Percentiles rank a stretch among this genome's conserved stretches.
Conservation (phyloP, 2,797 vertebrate species). For the Crypturellus tataupa region DNA sequence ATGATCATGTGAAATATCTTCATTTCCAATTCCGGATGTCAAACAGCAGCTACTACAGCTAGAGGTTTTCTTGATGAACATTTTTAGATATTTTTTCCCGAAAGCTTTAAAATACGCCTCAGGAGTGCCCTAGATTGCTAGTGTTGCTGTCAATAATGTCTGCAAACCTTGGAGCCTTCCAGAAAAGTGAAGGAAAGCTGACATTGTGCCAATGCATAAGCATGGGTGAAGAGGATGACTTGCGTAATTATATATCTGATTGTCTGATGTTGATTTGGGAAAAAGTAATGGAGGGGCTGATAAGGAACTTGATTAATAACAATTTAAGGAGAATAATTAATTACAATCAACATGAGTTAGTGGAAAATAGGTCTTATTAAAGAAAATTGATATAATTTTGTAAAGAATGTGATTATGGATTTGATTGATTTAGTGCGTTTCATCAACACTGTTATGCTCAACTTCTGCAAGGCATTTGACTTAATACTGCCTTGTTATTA, state of each 20-base stretch:
- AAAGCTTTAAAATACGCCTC: neutral
- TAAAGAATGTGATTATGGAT: conserved; percentile 71
- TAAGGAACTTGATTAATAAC: conserved; percentile 75
- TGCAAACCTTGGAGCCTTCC: conserved; percentile 3
- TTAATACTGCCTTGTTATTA: conserved; percentile 67
- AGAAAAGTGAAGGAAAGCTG: neutral
- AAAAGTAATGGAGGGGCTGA: conserved; percentile 65
- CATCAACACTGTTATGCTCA: conserved; percentile 68
- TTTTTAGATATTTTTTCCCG: neutral
- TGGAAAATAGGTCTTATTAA: conserved; percentile 76
- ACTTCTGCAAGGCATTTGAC: conserved; percentile 61
- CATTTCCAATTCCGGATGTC: neutral
- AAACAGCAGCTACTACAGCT: conserved; percentile 11
- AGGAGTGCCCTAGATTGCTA: neutral
- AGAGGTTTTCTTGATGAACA: neutral
- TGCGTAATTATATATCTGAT: conserved; percentile 69
- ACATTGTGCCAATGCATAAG: conserved; percentile 34
- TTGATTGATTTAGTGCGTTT: conserved; percentile 76
- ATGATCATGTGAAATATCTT: neutral
- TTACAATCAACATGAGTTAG: conserved; percentile 73
- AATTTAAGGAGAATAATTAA: conserved; percentile 75
- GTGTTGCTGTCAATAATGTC: neutral
- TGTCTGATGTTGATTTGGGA: conserved; percentile 72
- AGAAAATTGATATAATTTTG: conserved; percentile 73
- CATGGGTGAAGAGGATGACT: conserved; percentile 35